Conservation (phyloP, 2,797 vertebrate genomes). For the Karalla daura region DNA sequence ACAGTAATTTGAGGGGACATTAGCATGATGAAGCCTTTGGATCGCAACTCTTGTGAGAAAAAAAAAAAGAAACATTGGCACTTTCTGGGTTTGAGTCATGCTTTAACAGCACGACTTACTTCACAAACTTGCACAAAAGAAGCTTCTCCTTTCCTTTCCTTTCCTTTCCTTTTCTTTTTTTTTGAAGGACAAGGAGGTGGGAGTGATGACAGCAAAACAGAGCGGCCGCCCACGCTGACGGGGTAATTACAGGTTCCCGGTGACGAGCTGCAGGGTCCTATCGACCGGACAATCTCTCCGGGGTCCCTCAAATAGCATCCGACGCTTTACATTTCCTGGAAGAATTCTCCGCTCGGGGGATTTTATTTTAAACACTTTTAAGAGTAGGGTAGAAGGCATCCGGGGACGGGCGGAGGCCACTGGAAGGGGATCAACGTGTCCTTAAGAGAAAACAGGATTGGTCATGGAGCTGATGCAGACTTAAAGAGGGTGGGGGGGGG, state of each 20-base stretch:
- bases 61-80: too few relatives aligned
- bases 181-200: conserved; percentile 41
- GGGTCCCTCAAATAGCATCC: conserved; percentile 52
- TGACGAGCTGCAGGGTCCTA: conserved; percentile 31
- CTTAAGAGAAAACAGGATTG: conserved; percentile 78
- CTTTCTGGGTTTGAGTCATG: conserved; percentile 19
- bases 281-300: conserved; percentile 46
- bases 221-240: conserved; percentile 33
- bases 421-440: conserved; percentile 60
- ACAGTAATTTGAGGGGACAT: conserved; percentile 41
- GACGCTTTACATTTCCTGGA: conserved; percentile 51
- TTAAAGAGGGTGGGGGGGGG: conserved; percentile 63
- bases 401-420: conserved; percentile 32
- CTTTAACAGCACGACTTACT: conserved; percentile 18
- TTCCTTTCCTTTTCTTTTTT: conserved; percentile 1
- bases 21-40: conserved; percentile 22
- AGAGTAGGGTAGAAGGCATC: conserved; percentile 44
- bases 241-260: conserved; percentile 51
- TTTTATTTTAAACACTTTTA: conserved; percentile 52
- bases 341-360: conserved; percentile 40
- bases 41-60: too few relatives aligned
- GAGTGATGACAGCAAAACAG: conserved; percentile 5
- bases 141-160: neutral
- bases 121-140: conserved; percentile 25
- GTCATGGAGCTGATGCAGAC: conserved; percentile 77